phyloP scores from a whole-genome alignment of 2,888 invertebrate species.

The Cheilosia variabilis region DNA sequence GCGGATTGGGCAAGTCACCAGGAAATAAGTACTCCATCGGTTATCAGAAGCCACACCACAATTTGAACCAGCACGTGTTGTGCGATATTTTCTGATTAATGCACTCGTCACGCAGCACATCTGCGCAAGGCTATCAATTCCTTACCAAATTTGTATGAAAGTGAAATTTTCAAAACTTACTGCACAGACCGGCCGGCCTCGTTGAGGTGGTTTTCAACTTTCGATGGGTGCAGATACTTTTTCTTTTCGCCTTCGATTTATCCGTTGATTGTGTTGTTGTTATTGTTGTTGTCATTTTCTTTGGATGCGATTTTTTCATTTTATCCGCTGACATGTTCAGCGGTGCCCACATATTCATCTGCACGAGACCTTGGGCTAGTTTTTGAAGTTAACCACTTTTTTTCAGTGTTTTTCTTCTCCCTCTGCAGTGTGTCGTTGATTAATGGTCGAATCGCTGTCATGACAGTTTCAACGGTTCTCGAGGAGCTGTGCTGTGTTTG shows the following conservation, averaged over 20 bases:
- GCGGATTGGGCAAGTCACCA: constrained; percentile 3
- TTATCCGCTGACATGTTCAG: constrained; percentile 5
- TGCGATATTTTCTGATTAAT: constrained; percentile 37
- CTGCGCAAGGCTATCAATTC: neutral
- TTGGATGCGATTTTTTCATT: constrained; percentile 13
- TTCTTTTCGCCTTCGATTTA: constrained; percentile 56
- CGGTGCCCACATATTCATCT: constrained; percentile 6
- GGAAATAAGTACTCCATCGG: constrained; percentile 25
- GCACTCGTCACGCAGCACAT: constrained; percentile 50
- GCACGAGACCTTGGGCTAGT: constrained; percentile 69
- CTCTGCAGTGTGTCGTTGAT: constrained; percentile 56
- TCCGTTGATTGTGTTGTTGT: constrained; percentile 41
- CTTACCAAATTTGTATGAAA: constrained; percentile 38
- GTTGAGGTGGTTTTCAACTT: constrained; percentile 67
- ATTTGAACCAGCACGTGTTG: constrained; percentile 20
- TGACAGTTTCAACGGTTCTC: constrained; percentile 66
- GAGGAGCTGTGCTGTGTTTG: constrained; percentile 25
- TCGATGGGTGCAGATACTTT: constrained; percentile 64
- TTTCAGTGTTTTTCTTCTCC: constrained; percentile 20
- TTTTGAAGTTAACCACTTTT: constrained; percentile 49
- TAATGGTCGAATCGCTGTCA: constrained; percentile 63
- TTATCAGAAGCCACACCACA: neutral
- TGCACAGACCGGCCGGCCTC: constrained; percentile 20
- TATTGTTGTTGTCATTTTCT: constrained; percentile 50
- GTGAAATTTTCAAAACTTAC: constrained; percentile 58